A percentile compares a stretch with the other conserved stretches of the same genome.
phyloP scores from a whole-genome alignment of 2,113 vertebrate species.

The Diphyllodes magnificus region DNA sequence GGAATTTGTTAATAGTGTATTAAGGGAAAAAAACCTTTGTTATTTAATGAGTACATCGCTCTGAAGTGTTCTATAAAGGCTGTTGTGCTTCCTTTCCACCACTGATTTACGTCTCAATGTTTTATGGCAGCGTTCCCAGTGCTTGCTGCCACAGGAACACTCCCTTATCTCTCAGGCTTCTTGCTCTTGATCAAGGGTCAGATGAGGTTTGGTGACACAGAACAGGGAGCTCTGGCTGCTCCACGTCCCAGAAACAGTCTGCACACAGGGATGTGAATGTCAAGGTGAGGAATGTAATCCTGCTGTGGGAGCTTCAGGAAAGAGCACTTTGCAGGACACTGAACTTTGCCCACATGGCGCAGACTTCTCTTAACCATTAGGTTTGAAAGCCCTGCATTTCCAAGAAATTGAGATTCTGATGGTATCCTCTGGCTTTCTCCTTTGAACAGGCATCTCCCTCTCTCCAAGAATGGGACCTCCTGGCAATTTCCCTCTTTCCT shows the following conservation, averaged over 20 bases:
- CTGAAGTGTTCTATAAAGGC: background rate
- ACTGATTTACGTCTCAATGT: background rate
- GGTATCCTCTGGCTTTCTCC: background rate
- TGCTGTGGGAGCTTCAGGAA: background rate
- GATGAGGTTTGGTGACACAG: accelerated
- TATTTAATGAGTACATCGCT: background rate
- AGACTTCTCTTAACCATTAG: accelerated
- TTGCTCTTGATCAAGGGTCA: accelerated
- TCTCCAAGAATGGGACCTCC: background rate
- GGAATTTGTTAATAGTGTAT: slow-evolving; percentile 24
- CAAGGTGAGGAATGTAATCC: background rate
- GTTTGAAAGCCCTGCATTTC: background rate
- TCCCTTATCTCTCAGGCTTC: background rate
- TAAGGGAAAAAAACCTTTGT: background rate
- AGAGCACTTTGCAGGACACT: accelerated
- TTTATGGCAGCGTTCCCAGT: background rate
- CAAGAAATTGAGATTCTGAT: accelerated
- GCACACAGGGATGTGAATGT: accelerated
- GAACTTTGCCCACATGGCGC: accelerated
- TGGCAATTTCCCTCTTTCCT: accelerated
- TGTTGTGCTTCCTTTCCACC: background rate
- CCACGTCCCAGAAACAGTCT: accelerated
- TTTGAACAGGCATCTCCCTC: background rate
- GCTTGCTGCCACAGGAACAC: background rate
- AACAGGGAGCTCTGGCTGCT: background rate